Base-by-base conservation (phyloP, 1,140 invertebrate genomes). In the Drosophila repletoides region DNA sequence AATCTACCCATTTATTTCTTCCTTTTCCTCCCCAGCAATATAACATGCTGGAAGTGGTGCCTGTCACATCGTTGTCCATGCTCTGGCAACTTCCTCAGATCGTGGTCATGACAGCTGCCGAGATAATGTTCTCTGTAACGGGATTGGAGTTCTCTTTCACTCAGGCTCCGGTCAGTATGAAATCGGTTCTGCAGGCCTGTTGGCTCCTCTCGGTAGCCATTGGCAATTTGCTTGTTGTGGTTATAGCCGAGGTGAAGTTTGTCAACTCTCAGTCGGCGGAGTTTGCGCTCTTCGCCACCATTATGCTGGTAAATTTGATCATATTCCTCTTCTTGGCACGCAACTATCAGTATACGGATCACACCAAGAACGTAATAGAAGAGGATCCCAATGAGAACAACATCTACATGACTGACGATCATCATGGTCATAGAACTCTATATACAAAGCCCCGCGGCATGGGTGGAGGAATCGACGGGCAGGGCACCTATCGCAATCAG, bases 71-170 rank as follows among this genome's bases (percentile, higher is more conserved):
- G 0, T 84, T 98, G 2, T 94, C 95, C 67, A 96, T 98, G 72
- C 88, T 97, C 0, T 96, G 94, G 94, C 92, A 97, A 79, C 83
- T 98, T 4, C 96, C 97, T 0, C 97, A 98, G 84, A 97, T 97
- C 80, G 89, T 97, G 22, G 90, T 98, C 0, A 95, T 98, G 55
- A 98, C 97, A 0, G 92, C 94, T 52, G 97, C 93, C 0, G 97
- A 94, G 91, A 96, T 98, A 17, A 94, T 98, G 92, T 98, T 98
- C 88, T 96, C 95, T 0, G 93, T 98, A 9, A 98, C 97, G 0
- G 97, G 97, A 5, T 92, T 98, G 5, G 95, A 97, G 75, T 98
- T 98, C 91, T 96, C 96, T 0, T 99, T 98, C 89, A 94, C 94
- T 4, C 94, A 98, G 92, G 95, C 97, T 0, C 97, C 97, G 0